Base-by-base conservation (phyloP, 2,888 invertebrate species). In the Sarcophaga variegata region DNA sequence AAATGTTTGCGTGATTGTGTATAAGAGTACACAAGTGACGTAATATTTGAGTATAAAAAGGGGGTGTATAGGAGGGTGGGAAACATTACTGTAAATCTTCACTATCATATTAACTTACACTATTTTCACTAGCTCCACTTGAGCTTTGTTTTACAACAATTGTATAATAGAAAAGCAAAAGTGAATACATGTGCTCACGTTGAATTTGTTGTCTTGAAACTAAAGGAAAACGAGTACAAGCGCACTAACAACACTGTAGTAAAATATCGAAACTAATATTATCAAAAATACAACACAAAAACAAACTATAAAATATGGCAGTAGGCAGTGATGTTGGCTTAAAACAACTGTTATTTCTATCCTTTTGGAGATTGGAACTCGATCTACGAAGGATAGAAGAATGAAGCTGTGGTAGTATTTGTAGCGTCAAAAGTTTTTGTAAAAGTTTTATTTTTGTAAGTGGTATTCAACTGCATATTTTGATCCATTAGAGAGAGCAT, bases 11-110 rank as follows among this genome's bases (percentile, higher is more conserved):
- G 54, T 54, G 54, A 14, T 54, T 54, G 17, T 66, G 12, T 62
- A 22, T 47, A 10, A 59, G n/a, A 45, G 66, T 75, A 77, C 47
- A 12, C 25, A 12, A 90, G 90, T 91, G 91, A 91, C 91, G 91
- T 90, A 91, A 91, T 90, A 88, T 89, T 89, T 59, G 5, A 54
- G 66, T 75, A 82, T 17, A 54, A 12, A 90, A 89, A 91, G 91
- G 91, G 91, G 91, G 90, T 91, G 91, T 90, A 88, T 89, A 89
- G 27, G 11, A 78, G 12, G 22, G 22, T 60, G 49, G 66, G 47
- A 54, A 54, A 54, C 54, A 54, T 54, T 54, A 54, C 17, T 54
- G 0, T 14, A 17, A 54, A 54, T 54, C 54, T 54, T 12, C 10
- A 14, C 14, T 54, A 54, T 54, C 17, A 54, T 54, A 4, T 54